Conservation (phyloP, 2,797 vertebrate genomes). For the Sebastes itinus region DNA sequence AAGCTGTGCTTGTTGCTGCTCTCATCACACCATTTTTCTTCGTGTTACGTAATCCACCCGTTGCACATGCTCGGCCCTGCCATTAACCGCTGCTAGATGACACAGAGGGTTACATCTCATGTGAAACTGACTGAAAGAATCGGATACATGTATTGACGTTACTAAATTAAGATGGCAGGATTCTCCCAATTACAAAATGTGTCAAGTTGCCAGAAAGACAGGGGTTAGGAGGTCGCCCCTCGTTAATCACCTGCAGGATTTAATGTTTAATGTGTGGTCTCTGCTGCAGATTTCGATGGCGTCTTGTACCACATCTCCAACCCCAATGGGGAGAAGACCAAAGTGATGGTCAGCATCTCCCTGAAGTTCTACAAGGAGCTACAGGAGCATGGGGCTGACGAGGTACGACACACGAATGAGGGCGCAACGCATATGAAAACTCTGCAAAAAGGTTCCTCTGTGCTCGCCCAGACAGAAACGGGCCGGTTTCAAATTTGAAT, state of each 20-base stretch:
- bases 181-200: background rate
- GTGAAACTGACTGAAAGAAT: background rate
- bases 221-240: background rate
- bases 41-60: background rate
- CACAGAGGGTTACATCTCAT: background rate
- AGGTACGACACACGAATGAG: slow-evolving; percentile 78
- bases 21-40: background rate
- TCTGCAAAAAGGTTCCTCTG: background rate
- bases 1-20: background rate
- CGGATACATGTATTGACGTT: background rate
- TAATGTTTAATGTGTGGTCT: background rate
- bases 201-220: background rate
- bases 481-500: background rate
- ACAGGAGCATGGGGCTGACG: slow-evolving; percentile 95
- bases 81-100: background rate
- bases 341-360: slow-evolving; percentile 99
- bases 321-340: slow-evolving; percentile 97
- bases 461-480: background rate
- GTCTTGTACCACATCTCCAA: slow-evolving; percentile 99
- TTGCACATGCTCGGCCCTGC: background rate
- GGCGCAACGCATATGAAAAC: background rate
- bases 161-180: background rate
- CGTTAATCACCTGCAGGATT: background rate
- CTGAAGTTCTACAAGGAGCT: slow-evolving; percentile 99
- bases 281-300: slow-evolving; percentile 93